Base-by-base conservation (phyloP, 2,113 vertebrate species). In the Neomonachus schauinslandi region DNA sequence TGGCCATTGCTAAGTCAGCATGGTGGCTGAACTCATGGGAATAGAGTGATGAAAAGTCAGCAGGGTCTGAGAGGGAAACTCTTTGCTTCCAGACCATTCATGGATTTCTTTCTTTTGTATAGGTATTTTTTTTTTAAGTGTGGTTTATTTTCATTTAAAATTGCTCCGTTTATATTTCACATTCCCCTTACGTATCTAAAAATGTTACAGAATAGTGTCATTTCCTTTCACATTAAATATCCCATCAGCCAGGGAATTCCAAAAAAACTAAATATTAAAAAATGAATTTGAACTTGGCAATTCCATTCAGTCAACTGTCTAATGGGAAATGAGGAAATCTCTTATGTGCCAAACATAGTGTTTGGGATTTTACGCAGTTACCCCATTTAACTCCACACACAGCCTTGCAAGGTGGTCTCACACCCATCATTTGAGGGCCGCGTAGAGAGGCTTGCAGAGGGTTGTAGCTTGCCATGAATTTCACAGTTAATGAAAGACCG, bases 141-240 rank as follows among this genome's bases (percentile, higher is more conserved):
- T 92, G 2, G 79, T 77, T 91, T 80, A 26, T 57, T 26, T 91
- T 49, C 57, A 94, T 76, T 80, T 85, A 85, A 92, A 80, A 0
- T 53, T 93, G n/a, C 49, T 91, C 39, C 33, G 67, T 53, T 89
- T 93, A 90, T 42, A 93, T 82, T 91, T 93, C 49, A 89, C 33
- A 89, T 79, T 89, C 42, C 46, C 24, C 72, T 81, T 86, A 82
- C 63, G 31, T 39, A 61, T 42, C 55, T 95, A 69, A 90, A 89
- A 97, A 82, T 89, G 14, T 79, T 77, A 82, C n/a, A 77, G 87
- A 91, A 91, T 36, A 33, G 22, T 53, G 59, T 49, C 85, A 87
- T 63, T 72, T 67, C 28, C 55, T 88, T 93, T 96, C 33, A 89
- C 36, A 91, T 53, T 80, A 90, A 95, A 57, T 77, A 87, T 80